Percentiles rank a stretch among this genome's conserved stretches.
These are phyloP conservation scores for Heliocidaris erythrogramma DNA, from an alignment of 35 echinoderm and acorn worm species.

Conservation along the genomic window DNA sequence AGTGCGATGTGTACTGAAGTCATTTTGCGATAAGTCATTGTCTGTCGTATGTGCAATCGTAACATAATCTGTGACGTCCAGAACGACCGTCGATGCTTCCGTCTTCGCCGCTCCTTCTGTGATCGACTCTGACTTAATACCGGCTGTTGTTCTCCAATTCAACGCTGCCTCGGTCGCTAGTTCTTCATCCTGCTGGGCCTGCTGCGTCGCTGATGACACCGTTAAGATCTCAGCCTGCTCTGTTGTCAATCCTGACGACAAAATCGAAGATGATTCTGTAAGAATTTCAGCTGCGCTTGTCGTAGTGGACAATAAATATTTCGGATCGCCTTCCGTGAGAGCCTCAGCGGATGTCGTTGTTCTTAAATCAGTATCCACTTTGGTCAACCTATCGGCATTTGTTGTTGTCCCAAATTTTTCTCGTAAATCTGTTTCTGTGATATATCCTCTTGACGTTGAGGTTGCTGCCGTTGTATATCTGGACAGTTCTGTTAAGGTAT, in stretches of 20 bases:
- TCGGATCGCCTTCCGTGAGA: not conserved
- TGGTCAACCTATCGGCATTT: not conserved
- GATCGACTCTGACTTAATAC: not conserved
- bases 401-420: not conserved
- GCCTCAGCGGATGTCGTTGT: slow-evolving; percentile 16
- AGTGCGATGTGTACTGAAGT: not conserved
- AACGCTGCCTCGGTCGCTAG: not conserved
- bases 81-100: not conserved
- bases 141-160: not conserved
- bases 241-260: not conserved
- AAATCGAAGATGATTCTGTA: not conserved
- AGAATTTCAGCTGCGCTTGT: not conserved
- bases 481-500: not conserved
- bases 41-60: not conserved
- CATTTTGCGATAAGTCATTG: not conserved
- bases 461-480: not conserved
- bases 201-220: not conserved
- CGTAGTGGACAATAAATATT: not conserved
- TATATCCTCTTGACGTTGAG: not conserved
- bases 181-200: too few species aligned
- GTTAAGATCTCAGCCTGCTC: not conserved
- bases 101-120: not conserved
- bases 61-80: not conserved
- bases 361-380: not conserved
- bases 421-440: not conserved